These are phyloP conservation scores for Urosaurus nigricauda DNA, from an alignment of 2,797 vertebrate genomes.

Conservation along the genomic window DNA sequence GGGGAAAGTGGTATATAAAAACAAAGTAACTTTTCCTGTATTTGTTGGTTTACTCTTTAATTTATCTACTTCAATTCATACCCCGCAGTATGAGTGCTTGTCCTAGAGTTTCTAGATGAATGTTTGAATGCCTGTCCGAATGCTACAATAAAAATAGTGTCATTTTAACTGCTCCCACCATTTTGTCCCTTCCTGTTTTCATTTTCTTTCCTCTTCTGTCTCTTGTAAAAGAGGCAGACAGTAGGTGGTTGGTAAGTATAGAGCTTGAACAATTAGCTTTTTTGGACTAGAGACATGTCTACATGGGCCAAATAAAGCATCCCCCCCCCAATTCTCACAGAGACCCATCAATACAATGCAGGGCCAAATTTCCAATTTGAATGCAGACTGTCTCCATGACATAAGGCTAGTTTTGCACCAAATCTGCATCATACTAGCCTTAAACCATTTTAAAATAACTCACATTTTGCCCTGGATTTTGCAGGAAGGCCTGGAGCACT, in stretches of 20 bases:
- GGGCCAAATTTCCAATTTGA: no score
- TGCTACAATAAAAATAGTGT: background rate
- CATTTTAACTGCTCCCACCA: background rate
- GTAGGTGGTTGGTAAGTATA: background rate
- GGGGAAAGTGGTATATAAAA: conserved; percentile 51
- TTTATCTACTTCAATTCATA: background rate
- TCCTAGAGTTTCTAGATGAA: background rate
- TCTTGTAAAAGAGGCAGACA: background rate
- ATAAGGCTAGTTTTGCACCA: no score
- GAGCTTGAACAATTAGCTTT: background rate
- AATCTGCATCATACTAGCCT: no score
- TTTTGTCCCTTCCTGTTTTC: background rate
- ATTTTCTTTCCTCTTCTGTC: background rate
- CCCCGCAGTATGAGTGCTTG: background rate
- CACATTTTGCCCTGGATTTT: no score
- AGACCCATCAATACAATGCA: no score
- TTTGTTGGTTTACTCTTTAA: background rate
- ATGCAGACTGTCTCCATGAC: no score
- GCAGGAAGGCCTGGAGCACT: no score
- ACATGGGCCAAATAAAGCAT: no score
- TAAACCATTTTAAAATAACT: no score
- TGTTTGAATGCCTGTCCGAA: no score
- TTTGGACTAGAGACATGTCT: no score
- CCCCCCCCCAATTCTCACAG: no score
- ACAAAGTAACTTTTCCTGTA: conserved; percentile 41